Evolutionary conservation across 2,888 invertebrate species (phyloP), one percentile per base, ranked within the genome.

Genomic region (Trissoscelio sp.): DNA sequence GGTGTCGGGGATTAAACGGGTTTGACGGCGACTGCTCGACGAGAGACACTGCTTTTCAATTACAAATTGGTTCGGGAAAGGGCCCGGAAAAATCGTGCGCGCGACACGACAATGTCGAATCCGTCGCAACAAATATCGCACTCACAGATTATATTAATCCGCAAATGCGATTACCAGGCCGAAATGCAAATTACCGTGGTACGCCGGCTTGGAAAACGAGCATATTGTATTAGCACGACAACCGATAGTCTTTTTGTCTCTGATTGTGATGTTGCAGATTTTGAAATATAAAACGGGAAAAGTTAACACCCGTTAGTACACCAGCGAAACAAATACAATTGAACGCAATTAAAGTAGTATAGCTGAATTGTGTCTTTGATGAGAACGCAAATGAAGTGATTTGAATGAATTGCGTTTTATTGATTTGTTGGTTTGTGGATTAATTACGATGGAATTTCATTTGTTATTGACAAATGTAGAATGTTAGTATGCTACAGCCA

Each of bases 41-140:
- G 53, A 62, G 37, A 11, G 57, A 79, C 79, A 79, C 62, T 73
- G 72, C 73, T 79, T 79, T 79, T 79, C 79, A 79, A 79, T 79
- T 79, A 79, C 73, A 69, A 74, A 74, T 62, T 67, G 69, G 55
- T 67, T 69, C 31, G 44, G 24, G 16, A 58, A 46, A 28, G 62
- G 66, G 28, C 55, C 55, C 22, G n/a, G 20, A 79, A 79, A 79
- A 74, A 79, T 79, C 62, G 22, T 18, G 39, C 44, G 44, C 62
- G 34, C 73, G 42, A 67, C 53, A 58, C 51, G 58, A 79, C 73
- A 74, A 22, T 46, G 12, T 28, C 48, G 24, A n/a, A 58, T 66
- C 60, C 67, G 44, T 79, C 60, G 69, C 46, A 42, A 79, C 79
- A 62, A 69, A 79, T 67, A 79, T 62, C 53, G 79, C 79, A 69